Evolutionary conservation across 2,113 vertebrate species (phyloP).

Genomic region (Tenrec ecaudatus): DNA sequence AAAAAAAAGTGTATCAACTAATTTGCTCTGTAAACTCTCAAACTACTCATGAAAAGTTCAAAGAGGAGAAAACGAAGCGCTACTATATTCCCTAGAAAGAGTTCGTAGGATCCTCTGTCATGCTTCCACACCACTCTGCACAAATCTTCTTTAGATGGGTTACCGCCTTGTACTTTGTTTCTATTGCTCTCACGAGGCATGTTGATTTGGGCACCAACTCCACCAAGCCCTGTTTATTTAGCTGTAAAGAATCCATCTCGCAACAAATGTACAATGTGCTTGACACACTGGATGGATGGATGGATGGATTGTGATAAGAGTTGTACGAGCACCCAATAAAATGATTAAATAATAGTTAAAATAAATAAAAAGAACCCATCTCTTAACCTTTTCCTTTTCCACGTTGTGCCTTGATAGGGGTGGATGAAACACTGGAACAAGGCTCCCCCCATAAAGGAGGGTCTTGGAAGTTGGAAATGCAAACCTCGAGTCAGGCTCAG

Average conservation of each 20-base stretch:
- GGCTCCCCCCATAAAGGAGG: conserved; percentile 30
- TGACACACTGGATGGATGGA: no score
- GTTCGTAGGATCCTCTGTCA: neutral
- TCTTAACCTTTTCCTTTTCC: conserved; percentile 11
- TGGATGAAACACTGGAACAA: neutral
- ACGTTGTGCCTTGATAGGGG: neutral
- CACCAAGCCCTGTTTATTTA: no score
- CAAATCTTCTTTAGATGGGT: neutral
- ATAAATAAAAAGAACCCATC: neutral
- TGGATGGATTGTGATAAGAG: no score
- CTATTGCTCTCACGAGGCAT: neutral
- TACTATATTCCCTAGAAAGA: neutral
- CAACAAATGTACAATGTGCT: neutral
- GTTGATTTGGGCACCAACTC: neutral
- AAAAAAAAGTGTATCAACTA: no score
- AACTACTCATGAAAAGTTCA: no score
- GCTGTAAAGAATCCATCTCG: neutral
- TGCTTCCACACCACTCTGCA: neutral
- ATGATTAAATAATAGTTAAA: neutral
- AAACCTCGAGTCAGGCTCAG: neutral
- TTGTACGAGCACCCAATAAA: no score
- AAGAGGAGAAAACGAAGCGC: conserved; percentile 17
- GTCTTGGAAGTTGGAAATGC: conserved; percentile 1
- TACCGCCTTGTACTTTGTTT: neutral
- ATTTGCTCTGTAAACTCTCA: no score